Conservation (phyloP, 2,113 vertebrate species). For the Fregetta grallaria region DNA sequence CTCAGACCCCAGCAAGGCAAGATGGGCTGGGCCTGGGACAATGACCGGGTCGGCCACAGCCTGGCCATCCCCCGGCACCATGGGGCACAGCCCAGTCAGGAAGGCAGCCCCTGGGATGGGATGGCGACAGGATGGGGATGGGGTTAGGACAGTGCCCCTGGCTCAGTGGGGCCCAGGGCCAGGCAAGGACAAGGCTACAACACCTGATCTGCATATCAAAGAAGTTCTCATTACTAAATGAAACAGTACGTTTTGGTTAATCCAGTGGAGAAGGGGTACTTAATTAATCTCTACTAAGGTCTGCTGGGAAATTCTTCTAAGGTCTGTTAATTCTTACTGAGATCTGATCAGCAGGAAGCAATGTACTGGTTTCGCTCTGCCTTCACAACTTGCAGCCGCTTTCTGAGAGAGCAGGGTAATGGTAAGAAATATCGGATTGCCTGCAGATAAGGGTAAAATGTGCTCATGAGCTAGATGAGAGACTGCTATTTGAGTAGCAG, state of each 20-base stretch:
- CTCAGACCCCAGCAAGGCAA: not conserved
- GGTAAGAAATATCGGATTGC: not conserved
- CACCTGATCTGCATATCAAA: not conserved
- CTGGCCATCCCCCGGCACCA: accelerated
- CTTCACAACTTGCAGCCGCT: accelerated
- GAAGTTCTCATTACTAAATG: not conserved
- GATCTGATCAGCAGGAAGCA: slow-evolving; percentile 46
- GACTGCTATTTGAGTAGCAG: not conserved
- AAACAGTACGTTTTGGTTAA: slow-evolving; percentile 20
- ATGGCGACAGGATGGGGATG: not conserved
- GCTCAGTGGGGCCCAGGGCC: accelerated
- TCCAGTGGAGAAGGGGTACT: slow-evolving; percentile 12
- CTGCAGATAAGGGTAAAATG: not conserved
- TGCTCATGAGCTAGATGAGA: not conserved
- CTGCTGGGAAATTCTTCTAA: slow-evolving; percentile 61
- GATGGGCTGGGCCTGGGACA: not conserved
- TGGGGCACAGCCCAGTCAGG: not conserved
- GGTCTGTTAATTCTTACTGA: slow-evolving; percentile 60
- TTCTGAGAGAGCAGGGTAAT: not conserved
- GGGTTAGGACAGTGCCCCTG: accelerated
- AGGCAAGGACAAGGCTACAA: not conserved
- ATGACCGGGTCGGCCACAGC: not conserved
- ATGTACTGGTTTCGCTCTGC: not conserved
- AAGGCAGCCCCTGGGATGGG: not conserved
- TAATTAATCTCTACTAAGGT: slow-evolving; percentile 43